Evolutionary conservation across 2,113 vertebrate genomes (phyloP).

Genomic region (Ornithorhynchus anatinus): DNA sequence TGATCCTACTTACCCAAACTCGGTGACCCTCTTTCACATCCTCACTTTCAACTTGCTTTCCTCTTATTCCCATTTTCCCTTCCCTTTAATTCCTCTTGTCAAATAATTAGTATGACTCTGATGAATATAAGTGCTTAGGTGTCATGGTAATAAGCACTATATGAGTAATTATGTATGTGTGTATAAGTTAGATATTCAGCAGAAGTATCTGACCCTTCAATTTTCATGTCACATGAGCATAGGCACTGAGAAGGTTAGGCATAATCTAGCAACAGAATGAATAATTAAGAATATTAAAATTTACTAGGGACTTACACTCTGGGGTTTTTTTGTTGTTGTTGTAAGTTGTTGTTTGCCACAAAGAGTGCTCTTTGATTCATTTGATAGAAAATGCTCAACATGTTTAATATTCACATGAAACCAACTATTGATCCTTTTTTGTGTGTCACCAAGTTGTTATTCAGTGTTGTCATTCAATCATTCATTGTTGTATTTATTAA

Average conservation of each 20-base stretch:
- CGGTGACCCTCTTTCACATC: neutral
- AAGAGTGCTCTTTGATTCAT: neutral
- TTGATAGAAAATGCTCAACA: fast-evolving
- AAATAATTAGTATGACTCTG: neutral
- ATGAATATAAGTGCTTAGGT: neutral
- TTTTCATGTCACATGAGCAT: neutral
- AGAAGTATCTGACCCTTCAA: neutral
- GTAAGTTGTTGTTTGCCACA: no score
- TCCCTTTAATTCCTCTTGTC: neutral
- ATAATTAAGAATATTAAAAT: neutral
- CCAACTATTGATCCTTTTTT: no score
- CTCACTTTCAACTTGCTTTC: neutral
- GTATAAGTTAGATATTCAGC: neutral
- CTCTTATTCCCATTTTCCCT: no score
- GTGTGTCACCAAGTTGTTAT: no score
- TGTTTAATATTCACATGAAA: neutral
- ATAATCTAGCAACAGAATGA: neutral
- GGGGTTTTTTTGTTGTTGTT: no score
- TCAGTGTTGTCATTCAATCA: no score
- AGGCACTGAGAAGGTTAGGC: neutral
- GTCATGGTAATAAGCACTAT: neutral
- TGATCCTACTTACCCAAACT: neutral
- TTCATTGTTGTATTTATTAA: no score
- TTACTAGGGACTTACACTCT: neutral
- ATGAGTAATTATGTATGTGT: neutral